Percentiles rank a stretch among this genome's conserved stretches.
Evolutionary conservation across 2,113 vertebrate species (phyloP).

Genomic region (Proterorhinus semilunaris): DNA sequence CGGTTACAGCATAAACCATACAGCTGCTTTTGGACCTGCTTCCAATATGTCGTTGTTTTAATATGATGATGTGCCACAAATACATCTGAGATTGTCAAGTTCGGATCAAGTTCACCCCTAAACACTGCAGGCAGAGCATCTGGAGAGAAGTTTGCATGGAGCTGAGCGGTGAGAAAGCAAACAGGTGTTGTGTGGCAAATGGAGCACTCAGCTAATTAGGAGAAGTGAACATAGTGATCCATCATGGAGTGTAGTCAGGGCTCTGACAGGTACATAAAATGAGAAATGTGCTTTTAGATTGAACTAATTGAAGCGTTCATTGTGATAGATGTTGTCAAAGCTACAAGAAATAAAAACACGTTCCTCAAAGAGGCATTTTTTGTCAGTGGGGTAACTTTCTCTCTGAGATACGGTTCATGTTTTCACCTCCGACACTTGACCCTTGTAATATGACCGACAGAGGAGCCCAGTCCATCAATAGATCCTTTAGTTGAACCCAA

Average conservation of each 20-base stretch:
- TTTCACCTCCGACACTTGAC: slow-evolving; percentile 24
- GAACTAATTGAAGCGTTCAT: slow-evolving; percentile 17
- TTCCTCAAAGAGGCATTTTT: too few species aligned
- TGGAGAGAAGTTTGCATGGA: not conserved
- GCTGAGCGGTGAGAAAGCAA: slow-evolving; percentile 19
- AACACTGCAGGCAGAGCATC: not conserved
- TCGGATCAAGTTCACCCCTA: not conserved
- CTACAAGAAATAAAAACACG: not conserved
- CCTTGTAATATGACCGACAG: slow-evolving; percentile 34
- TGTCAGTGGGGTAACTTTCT: not conserved
- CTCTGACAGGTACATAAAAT: slow-evolving; percentile 23
- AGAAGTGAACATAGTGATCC: slow-evolving; percentile 43
- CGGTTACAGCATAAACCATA: not conserved
- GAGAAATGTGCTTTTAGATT: slow-evolving; percentile 29
- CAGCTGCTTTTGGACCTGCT: not conserved
- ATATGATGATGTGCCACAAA: not conserved
- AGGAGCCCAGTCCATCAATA: slow-evolving; percentile 30
- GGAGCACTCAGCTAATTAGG: slow-evolving; percentile 51
- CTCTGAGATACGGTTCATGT: slow-evolving; percentile 1
- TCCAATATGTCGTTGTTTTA: not conserved
- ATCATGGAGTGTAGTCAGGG: slow-evolving; percentile 26
- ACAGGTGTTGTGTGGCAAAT: slow-evolving; percentile 34
- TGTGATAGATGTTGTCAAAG: slow-evolving; percentile 13
- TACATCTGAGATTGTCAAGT: not conserved
- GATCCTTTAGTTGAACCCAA: slow-evolving; percentile 15